phyloP scores from a whole-genome alignment of 2,888 invertebrate species.

The Nymphalis c-album region DNA sequence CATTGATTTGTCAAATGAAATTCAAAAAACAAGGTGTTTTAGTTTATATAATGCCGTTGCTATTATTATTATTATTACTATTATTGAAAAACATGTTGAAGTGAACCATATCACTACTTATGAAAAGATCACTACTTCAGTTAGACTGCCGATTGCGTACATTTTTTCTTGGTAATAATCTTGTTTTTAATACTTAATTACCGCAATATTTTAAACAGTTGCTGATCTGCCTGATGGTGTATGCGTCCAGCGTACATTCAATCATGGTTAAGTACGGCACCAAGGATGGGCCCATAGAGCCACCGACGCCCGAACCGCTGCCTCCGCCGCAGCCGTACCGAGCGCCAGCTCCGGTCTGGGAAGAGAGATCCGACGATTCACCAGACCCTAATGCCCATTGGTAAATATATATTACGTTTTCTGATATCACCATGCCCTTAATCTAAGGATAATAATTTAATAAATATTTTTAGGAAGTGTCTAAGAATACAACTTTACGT shows the following conservation, averaged over 20 bases:
- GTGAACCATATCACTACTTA: too few relatives aligned
- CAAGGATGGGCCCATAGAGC: conserved; percentile 82
- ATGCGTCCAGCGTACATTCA: conserved; percentile 71
- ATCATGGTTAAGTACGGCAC: conserved; percentile 84
- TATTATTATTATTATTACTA: too few relatives aligned
- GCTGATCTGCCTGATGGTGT: conserved; percentile 74
- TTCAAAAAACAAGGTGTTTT: too few relatives aligned
- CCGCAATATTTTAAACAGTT: conserved; percentile 47
- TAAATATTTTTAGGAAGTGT: too few relatives aligned
- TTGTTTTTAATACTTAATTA: background rate
- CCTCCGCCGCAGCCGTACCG: conserved; percentile 77
- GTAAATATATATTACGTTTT: conserved; percentile 56
- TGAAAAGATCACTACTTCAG: too few relatives aligned
- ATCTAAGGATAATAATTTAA: too few relatives aligned
- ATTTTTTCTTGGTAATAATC: too few relatives aligned
- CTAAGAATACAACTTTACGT: too few relatives aligned
- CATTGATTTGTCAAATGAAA: too few relatives aligned
- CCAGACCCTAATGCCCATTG: conserved; percentile 83
- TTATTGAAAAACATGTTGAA: too few relatives aligned
- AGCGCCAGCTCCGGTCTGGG: conserved; percentile 84
- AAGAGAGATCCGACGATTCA: conserved; percentile 78
- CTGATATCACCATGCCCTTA: background rate
- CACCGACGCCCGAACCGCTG: conserved; percentile 77
- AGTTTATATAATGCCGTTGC: too few relatives aligned
- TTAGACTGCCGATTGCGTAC: too few relatives aligned